Evolutionary conservation across 2,797 vertebrate species (phyloP), one percentile per base, ranked within the genome.

Genomic region (Pitangus sulphuratus): DNA sequence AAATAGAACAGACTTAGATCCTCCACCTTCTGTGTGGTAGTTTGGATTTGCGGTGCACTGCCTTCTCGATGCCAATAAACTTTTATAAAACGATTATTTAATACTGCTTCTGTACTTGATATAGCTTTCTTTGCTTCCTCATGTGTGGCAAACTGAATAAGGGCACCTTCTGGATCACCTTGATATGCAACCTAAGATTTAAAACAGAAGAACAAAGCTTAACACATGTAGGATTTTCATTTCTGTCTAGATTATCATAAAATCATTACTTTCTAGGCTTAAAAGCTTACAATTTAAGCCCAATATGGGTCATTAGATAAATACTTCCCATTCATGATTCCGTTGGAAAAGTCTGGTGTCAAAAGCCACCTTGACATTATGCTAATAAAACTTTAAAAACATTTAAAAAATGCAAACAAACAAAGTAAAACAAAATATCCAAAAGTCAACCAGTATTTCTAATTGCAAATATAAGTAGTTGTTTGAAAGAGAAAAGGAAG

Each of bases 21-120:
- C 35, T 76, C 85, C 98, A 98, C 98, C 97, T 98, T 98, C 66
- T 98, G 97, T 19, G 97, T 51, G 25, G 96, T 58, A 70, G 97
- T 74, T 68, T 97, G 97, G 58, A 98, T 93, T 84, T 98, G 97
- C 0, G 97, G 97, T 47, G 91, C 40, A 35, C 96, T 97, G 79
- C 99, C 98, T 81, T 99, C 99, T 95, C 99, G 98, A 94, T 99
- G 99, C 99, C 99, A 99, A 97, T 99, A 98, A 76, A 99, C 98
- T 95, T 98, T 98, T 97, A 99, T 99, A 96, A 99, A 99, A 61
- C 99, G 99, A 97, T 99, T 99, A 96, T 99, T 99, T 92, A 99
- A 98, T 40, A 99, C 99, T 18, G 99, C 99, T 98, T 99, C 99
- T 51, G 99, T 99, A 98, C 99, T 99, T 79, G 99, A 99, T 87